These are phyloP conservation scores for Takifugu rubripes DNA, from an alignment of 2,797 vertebrate genomes.

Conservation along the genomic window DNA sequence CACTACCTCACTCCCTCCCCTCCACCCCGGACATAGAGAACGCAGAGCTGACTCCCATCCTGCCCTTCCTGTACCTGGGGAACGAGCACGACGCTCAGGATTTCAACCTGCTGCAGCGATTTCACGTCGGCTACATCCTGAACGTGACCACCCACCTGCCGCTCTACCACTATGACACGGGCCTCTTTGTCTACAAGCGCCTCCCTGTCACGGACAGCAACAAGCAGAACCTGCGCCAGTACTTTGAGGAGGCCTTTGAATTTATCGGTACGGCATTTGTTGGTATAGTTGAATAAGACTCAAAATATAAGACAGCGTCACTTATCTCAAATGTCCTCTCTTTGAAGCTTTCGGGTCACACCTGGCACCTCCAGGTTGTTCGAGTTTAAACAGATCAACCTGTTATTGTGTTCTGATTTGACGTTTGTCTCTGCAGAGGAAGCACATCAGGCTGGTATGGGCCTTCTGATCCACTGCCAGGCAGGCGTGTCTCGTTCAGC, in stretches of 20 bases:
- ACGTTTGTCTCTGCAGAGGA: conserved; percentile 81
- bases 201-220: conserved; percentile 98
- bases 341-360: no score
- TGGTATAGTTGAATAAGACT: neutral
- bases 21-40: conserved; percentile 96
- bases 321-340: no score
- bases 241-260: conserved; percentile 99
- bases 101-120: conserved; percentile 86
- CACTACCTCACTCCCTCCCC: conserved; percentile 90
- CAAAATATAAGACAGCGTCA: neutral
- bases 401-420: conserved; percentile 2
- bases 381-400: no score
- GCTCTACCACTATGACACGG: conserved; percentile 93
- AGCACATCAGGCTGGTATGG: conserved; percentile 92
- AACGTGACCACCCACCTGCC: conserved; percentile 98
- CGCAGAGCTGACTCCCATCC: conserved; percentile 91
- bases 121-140: conserved; percentile 90
- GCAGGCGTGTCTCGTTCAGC: conserved; percentile 96
- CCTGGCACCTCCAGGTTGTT: no score
- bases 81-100: conserved; percentile 95
- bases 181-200: conserved; percentile 91
- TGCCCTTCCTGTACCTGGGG: conserved; percentile 95
- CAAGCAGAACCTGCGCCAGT: conserved; percentile 99
- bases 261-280: conserved; percentile 86
- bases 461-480: conserved; percentile 98